These are phyloP conservation scores for Malurus melanocephalus DNA, from an alignment of 2,113 vertebrate genomes.

Conservation along the genomic window DNA sequence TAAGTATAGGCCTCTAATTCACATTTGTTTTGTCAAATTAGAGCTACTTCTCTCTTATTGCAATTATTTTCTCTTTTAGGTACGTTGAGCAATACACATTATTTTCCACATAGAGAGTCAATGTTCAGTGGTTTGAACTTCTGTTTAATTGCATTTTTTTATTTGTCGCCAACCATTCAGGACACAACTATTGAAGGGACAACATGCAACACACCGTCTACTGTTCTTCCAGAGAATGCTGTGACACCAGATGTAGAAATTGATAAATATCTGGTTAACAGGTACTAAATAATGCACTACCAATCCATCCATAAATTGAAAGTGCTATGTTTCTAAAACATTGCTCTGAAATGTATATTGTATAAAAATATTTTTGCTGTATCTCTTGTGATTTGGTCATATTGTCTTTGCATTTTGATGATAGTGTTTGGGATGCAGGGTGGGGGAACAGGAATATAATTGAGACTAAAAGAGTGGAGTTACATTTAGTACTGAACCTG, in stretches of 20 bases:
- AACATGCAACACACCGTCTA: conserved; percentile 76
- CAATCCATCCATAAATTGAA: background rate
- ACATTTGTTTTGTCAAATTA: background rate
- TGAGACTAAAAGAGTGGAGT: background rate
- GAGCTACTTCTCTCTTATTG: background rate
- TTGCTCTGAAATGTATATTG: background rate
- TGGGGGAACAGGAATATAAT: background rate
- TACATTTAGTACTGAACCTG: background rate
- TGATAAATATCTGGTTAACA: conserved; percentile 67
- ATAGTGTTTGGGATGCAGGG: background rate
- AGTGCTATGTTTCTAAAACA: background rate
- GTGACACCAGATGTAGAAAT: conserved; percentile 68
- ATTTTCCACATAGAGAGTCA: background rate
- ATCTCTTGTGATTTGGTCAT: background rate
- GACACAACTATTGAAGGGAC: conserved; percentile 63
- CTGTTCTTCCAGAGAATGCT: conserved; percentile 84
- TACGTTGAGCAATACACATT: background rate
- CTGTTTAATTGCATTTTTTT: conserved; percentile 30
- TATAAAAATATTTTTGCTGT: background rate
- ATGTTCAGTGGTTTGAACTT: background rate
- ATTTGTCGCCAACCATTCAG: conserved; percentile 67
- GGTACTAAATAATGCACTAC: conserved; percentile 46
- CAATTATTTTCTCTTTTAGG: background rate
- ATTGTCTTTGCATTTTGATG: background rate
- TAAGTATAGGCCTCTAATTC: background rate